Conservation (phyloP, 2,113 vertebrate species). For the Vimba vimba region DNA sequence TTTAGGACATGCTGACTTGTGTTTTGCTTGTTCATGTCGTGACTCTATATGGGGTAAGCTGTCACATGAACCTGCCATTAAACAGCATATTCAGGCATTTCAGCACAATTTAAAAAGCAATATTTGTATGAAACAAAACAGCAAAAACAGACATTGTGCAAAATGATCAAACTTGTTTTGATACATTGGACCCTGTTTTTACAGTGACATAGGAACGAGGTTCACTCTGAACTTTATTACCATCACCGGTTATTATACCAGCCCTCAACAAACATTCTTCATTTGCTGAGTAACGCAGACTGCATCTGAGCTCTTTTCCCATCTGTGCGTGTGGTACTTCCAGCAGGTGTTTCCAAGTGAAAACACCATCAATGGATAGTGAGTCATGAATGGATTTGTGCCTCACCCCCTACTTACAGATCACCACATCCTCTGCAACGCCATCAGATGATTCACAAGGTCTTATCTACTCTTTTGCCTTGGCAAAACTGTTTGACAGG, state of each 20-base stretch:
- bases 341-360: conserved; percentile 7
- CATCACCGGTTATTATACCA: not conserved
- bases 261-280: not conserved
- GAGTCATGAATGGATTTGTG: conserved; percentile 18
- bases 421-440: conserved; percentile 40
- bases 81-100: not conserved
- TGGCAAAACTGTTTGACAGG: not conserved
- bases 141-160: not conserved
- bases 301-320: not conserved
- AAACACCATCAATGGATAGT: conserved; percentile 1
- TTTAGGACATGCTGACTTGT: not conserved
- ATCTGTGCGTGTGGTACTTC: not conserved
- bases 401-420: conserved; percentile 24
- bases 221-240: not conserved
- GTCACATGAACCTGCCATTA: not conserved
- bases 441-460: conserved; percentile 22
- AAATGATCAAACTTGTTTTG: not conserved
- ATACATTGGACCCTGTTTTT: not conserved
- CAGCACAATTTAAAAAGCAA: not conserved
- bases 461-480: not conserved
- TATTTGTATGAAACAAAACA: not conserved
- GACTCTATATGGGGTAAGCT: not conserved
- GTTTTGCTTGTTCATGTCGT: not conserved
- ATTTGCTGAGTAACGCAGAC: not conserved
- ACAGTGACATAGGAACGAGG: too few species aligned